Percentiles rank a stretch among this genome's conserved stretches.
Conservation (phyloP, 2,113 vertebrate species). For the Callionymus lyra region DNA sequence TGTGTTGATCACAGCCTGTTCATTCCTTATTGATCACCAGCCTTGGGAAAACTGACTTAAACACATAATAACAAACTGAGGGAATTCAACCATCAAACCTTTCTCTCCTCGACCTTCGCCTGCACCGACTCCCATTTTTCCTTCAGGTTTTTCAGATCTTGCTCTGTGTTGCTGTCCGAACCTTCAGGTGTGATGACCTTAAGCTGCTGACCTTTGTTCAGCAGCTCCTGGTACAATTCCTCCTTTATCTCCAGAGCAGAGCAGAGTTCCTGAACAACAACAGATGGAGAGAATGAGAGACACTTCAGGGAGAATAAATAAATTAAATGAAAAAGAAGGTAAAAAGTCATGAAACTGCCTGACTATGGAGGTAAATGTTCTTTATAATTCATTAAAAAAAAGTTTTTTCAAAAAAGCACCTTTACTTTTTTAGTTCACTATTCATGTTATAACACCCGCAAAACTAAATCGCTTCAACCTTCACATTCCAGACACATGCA, state of each 20-base stretch:
- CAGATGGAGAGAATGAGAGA: slow-evolving; percentile 1
- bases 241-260: slow-evolving; percentile 82
- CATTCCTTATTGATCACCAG: no score
- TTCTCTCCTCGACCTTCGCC: slow-evolving; percentile 84
- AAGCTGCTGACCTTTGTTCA: slow-evolving; percentile 82
- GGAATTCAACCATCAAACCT: slow-evolving; percentile 59
- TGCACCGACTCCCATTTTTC: slow-evolving; percentile 90
- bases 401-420: slow-evolving; percentile 1
- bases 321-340: no score
- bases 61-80: no score
- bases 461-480: no score
- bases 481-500: no score
- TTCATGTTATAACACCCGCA: no score
- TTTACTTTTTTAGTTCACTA: not conserved
- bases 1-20: no score
- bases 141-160: slow-evolving; percentile 85
- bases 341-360: no score
- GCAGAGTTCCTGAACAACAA: slow-evolving; percentile 80
- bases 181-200: slow-evolving; percentile 72
- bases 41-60: no score
- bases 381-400: no score
- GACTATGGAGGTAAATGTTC: no score
- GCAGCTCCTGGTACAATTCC: slow-evolving; percentile 74
- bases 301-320: no score
- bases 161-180: slow-evolving; percentile 83